phyloP scores from a whole-genome alignment of 1,140 invertebrate genomes.

The Drosophila kepulauana region DNA sequence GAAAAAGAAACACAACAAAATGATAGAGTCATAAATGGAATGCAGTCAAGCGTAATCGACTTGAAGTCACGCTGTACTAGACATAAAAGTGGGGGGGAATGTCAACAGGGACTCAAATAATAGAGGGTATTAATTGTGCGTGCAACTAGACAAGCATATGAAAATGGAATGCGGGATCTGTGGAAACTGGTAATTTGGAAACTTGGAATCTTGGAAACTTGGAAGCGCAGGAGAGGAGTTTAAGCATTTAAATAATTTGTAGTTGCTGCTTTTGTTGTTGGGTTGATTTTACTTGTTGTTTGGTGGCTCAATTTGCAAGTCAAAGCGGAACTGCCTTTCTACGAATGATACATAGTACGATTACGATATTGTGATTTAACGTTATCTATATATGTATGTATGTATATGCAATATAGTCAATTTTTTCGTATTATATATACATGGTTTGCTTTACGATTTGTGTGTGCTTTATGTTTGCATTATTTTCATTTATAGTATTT shows the following conservation, averaged over 20 bases:
- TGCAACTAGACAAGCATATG: conserved; percentile 11
- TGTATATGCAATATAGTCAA: not conserved
- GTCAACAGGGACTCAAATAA: not conserved
- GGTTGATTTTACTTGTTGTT: not conserved
- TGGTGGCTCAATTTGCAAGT: conserved; percentile 32
- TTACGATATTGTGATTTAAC: conserved; percentile 6
- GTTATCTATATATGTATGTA: conserved; percentile 14
- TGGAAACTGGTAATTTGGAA: not conserved
- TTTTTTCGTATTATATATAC: conserved; percentile 11
- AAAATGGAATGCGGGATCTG: conserved; percentile 9
- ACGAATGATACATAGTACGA: conserved; percentile 16
- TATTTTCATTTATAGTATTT: conserved; percentile 15
- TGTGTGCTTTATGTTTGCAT: conserved; percentile 33
- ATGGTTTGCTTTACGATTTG: conserved; percentile 22
- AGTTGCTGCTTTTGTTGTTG: not conserved
- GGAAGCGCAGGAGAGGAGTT: conserved; percentile 3
- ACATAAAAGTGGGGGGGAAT: too few relatives aligned
- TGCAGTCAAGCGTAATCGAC: conserved; percentile 14
- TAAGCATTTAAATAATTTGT: conserved; percentile 16
- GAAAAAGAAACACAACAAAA: not conserved
- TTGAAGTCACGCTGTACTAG: conserved; percentile 9
- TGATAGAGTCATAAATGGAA: not conserved
- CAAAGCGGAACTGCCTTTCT: conserved; percentile 38
- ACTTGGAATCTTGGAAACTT: conserved; percentile 6
- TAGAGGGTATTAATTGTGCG: conserved; percentile 22